Conservation (phyloP, 2,888 invertebrate genomes). For the Archaeoteleia sp. region DNA sequence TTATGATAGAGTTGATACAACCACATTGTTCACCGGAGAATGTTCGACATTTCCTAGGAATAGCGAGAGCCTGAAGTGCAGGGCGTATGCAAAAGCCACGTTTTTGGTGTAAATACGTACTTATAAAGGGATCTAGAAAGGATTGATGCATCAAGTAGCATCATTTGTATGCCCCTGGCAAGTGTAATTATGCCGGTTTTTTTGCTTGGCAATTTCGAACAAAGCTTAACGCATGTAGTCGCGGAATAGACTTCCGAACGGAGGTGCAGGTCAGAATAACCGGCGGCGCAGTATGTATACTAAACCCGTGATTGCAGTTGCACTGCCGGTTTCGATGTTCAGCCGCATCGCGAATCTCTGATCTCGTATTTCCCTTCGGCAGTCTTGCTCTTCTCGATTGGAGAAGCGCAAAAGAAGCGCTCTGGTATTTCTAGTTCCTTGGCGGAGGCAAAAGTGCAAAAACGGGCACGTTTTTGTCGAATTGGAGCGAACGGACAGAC, state of each 20-base stretch:
- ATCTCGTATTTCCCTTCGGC: conserved; percentile 32
- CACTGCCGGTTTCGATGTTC: conserved; percentile 66
- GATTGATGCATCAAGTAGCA: too few species aligned
- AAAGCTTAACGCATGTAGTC: background rate
- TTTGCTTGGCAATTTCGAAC: conserved; percentile 12
- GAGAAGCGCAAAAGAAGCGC: conserved; percentile 32
- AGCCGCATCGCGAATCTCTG: conserved; percentile 49
- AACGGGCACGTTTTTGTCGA: conserved; percentile 59
- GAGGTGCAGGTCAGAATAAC: conserved; percentile 55
- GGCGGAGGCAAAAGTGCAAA: conserved; percentile 63
- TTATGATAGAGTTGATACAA: too few species aligned
- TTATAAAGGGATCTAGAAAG: too few species aligned
- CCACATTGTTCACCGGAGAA: too few species aligned
- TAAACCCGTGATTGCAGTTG: conserved; percentile 64
- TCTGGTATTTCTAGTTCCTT: conserved; percentile 43
- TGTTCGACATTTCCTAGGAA: too few species aligned
- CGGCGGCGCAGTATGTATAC: conserved; percentile 62
- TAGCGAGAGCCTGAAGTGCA: too few species aligned
- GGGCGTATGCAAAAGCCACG: background rate
- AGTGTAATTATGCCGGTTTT: conserved; percentile 6
- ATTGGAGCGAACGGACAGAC: conserved; percentile 42
- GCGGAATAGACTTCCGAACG: conserved; percentile 40
- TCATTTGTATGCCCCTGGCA: too few species aligned
- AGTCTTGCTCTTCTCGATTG: conserved; percentile 12
- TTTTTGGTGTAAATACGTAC: background rate